Conservation (phyloP, 2,888 invertebrate species). For the Cordilura impudica region DNA sequence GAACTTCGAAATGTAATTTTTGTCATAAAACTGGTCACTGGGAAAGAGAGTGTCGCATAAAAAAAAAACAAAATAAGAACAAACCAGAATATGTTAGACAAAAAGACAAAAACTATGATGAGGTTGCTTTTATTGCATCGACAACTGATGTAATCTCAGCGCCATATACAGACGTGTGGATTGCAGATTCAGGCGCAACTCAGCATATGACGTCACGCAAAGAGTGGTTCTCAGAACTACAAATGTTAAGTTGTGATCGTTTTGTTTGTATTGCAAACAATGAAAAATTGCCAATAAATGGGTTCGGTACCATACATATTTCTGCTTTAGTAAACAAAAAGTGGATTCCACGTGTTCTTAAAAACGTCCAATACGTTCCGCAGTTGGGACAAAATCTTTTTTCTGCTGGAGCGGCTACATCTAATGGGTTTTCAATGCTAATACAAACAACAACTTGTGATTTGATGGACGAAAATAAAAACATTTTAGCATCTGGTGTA, state of each 20-base stretch:
- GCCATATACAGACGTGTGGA: constrained; percentile 8
- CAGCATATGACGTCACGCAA: constrained; percentile 50
- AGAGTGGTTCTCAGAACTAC: constrained; percentile 46
- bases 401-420: constrained; percentile 19
- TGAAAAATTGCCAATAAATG: constrained; percentile 18
- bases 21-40: constrained; percentile 30
- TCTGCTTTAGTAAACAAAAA: constrained; percentile 20
- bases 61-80: constrained; percentile 21
- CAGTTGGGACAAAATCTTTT: constrained; percentile 56
- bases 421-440: constrained; percentile 6
- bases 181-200: constrained; percentile 28
- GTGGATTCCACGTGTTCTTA: constrained; percentile 9
- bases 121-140: constrained; percentile 12
- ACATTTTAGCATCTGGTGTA: not conserved
- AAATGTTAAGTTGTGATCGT: not conserved
- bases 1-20: constrained; percentile 17
- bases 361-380: constrained; percentile 56
- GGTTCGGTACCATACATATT: constrained; percentile 24
- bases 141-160: not conserved
- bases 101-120: constrained; percentile 3
- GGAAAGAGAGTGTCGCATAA: constrained; percentile 39
- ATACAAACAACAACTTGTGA: not conserved
- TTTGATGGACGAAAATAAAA: not conserved
- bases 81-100: not conserved
- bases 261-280: constrained; percentile 17